Evolutionary conservation across 37 sponge, comb jelly and placozoan genomes (phyloP).

Genomic region (Eunapius fragilis): DNA sequence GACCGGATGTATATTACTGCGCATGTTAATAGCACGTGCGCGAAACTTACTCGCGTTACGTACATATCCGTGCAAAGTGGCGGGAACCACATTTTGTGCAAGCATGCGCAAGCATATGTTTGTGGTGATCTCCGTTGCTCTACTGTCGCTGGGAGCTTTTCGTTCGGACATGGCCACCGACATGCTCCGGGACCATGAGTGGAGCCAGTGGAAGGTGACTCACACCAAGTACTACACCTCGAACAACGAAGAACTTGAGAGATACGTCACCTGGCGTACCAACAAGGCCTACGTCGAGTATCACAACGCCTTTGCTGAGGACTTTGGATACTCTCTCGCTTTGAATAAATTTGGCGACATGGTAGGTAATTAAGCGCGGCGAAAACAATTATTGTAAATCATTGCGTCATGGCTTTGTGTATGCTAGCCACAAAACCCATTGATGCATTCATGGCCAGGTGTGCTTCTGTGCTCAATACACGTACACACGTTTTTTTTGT

Average conservation of each 20-base stretch:
- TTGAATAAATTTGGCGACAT: conserved; percentile 77
- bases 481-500: too few relatives aligned
- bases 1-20: too few relatives aligned
- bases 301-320: conserved; percentile 58
- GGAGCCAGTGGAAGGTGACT: conserved; percentile 32
- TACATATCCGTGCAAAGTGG: too few relatives aligned
- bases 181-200: conserved; percentile 15
- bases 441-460: not conserved
- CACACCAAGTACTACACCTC: conserved; percentile 45
- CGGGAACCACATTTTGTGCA: too few relatives aligned
- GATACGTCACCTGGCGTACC: conserved; percentile 48
- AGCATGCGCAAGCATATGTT: not conserved
- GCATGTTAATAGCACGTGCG: too few relatives aligned
- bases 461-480: not conserved
- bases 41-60: too few relatives aligned
- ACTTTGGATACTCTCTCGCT: conserved; percentile 58
- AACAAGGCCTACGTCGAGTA: conserved; percentile 65
- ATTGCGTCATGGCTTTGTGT: too few relatives aligned
- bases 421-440: too few relatives aligned
- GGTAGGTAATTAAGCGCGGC: conserved; percentile 52
- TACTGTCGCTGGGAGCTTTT: not conserved
- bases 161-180: not conserved
- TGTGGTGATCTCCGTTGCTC: not conserved
- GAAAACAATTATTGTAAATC: too few relatives aligned
- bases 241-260: conserved; percentile 33